Evolutionary conservation across 53 echinoderm and acorn worm genomes (phyloP).

Genomic region (Paelopatides confundens): DNA sequence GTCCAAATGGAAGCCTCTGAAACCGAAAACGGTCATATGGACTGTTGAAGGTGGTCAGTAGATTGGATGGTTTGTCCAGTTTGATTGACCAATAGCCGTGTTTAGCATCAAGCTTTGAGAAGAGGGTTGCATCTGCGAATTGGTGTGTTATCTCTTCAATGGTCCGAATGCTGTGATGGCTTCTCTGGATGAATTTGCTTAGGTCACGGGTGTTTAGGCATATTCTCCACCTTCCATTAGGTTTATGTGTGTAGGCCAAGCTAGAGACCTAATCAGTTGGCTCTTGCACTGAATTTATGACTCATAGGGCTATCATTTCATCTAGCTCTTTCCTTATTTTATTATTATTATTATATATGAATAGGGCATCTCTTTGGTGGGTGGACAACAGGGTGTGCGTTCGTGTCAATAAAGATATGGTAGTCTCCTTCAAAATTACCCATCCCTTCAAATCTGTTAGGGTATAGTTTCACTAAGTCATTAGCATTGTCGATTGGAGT

Average conservation of each 20-base stretch:
- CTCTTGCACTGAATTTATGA: constrained; percentile 43
- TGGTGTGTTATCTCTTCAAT: constrained; percentile 67
- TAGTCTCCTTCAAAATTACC: constrained; percentile 29
- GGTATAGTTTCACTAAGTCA: no score
- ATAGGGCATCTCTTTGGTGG: constrained; percentile 48
- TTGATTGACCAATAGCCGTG: constrained; percentile 67
- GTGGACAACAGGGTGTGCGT: constrained; percentile 28
- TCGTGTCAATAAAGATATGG: neutral
- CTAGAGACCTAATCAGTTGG: constrained; percentile 61
- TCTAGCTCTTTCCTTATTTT: constrained; percentile 34
- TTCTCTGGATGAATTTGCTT: constrained; percentile 64
- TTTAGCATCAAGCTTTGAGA: constrained; percentile 74
- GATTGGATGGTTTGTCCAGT: constrained; percentile 49
- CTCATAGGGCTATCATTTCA: constrained; percentile 21
- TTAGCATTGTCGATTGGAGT: no score
- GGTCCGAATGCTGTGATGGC: constrained; percentile 58
- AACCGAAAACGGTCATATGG: constrained; percentile 73
- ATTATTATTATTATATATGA: neutral
- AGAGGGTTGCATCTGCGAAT: constrained; percentile 51
- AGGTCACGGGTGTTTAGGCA: constrained; percentile 78
- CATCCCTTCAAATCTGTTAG: constrained; percentile 49
- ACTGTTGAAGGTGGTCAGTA: constrained; percentile 80
- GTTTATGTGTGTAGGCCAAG: constrained; percentile 32
- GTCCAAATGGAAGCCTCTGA: constrained; percentile 72
- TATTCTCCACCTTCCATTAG: constrained; percentile 42